These are phyloP conservation scores for Pogonocichla stellata DNA, from an alignment of 2,113 vertebrate species.

Conservation along the genomic window DNA sequence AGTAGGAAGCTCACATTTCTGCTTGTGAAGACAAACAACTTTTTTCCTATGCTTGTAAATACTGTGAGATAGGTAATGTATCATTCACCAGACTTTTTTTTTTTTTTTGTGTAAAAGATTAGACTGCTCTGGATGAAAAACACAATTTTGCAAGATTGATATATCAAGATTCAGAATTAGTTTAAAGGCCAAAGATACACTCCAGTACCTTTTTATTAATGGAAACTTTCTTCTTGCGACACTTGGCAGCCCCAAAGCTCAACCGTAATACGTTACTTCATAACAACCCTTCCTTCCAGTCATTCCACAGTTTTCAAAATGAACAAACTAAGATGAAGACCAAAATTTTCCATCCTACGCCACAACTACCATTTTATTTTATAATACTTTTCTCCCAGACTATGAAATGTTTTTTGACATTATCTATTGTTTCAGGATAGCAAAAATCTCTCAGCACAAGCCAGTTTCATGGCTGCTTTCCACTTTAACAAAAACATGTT, in stretches of 20 bases:
- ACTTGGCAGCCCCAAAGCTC: neutral
- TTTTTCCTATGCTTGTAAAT: constrained; percentile 35
- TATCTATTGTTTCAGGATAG: neutral
- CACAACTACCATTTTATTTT: neutral
- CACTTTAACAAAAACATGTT: neutral
- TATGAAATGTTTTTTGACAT: neutral
- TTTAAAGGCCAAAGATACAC: neutral
- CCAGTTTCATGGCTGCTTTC: neutral
- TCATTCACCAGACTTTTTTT: neutral
- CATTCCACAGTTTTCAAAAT: neutral
- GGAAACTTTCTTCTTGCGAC: neutral
- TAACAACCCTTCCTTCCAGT: neutral
- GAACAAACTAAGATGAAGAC: neutral
- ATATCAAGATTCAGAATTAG: neutral
- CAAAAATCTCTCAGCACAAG: neutral
- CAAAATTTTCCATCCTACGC: neutral
- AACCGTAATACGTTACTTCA: neutral
- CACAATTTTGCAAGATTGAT: neutral
- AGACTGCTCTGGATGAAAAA: neutral
- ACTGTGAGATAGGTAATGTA: neutral
- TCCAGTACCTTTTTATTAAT: neutral
- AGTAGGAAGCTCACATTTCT: constrained; percentile 74
- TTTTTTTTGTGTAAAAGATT: neutral
- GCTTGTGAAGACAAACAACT: constrained; percentile 63
- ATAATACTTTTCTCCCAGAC: neutral